Base-by-base conservation (phyloP, 2,888 invertebrate species). In the Corythucha ciliata region DNA sequence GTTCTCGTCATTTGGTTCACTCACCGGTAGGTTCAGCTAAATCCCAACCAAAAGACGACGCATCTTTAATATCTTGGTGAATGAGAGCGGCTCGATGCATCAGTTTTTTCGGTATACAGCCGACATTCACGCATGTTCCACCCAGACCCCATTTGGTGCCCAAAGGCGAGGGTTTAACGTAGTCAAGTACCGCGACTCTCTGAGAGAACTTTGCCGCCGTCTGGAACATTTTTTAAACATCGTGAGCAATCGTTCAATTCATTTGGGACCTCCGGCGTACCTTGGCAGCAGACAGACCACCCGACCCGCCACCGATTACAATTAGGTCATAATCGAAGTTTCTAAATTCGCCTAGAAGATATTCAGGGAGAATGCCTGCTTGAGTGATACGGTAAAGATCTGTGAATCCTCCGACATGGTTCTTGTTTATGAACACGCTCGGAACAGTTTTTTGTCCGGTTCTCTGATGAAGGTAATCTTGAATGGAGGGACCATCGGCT, bases 81-180 rank as follows among this genome's bases (percentile, higher is more conserved):
- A 93, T 71, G 27, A 93, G 68, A 0, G 94, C 85, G 39, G 93
- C 93, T 67, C 92, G 89, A 67, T 96, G 97, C 92, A 97, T 93
- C 55, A 97, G 72, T 68, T 97, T 97, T 70, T 97, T 97, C 4
- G 96, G 96, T 69, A 97, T 96, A 67, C 94, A 96, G 27, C 96
- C 96, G 5, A 96, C 96, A 71, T 94, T 94, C 22, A 94, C 93
- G 68, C 96, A 96, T 0, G 96, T 96, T 29, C 96, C 96, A 39
- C 96, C 96, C 2, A 96, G 74, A 39, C 94, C 93, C 94, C 93
- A 94, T 67, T 88, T 85, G 8, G 90, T 83, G 53, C 94, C 93
- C 60, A 73, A 70, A 0, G 89, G 88, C 3, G 89, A 81, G 0
- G 91, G 91, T 21, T 78, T 80, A 2, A 91, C 91, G 67, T 73